These are phyloP conservation scores for Tyrannus savana DNA, from an alignment of 2,113 vertebrate genomes.

Conservation along the genomic window DNA sequence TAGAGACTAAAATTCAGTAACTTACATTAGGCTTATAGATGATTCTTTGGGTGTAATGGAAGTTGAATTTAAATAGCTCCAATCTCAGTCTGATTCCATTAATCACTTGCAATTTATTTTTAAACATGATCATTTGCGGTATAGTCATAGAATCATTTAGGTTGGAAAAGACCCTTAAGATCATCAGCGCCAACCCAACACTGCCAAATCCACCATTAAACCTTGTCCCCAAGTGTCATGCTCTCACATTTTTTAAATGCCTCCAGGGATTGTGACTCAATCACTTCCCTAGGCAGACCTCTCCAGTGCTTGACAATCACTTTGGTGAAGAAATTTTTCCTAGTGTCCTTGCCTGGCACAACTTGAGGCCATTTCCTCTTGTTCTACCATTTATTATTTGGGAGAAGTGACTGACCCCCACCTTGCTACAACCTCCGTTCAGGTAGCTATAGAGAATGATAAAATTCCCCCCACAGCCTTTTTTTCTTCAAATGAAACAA, in stretches of 20 bases:
- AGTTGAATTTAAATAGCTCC: neutral
- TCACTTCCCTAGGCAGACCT: neutral
- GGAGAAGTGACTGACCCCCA: neutral
- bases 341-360: neutral
- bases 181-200: neutral
- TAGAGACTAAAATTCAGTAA: neutral
- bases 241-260: neutral
- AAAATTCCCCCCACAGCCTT: neutral
- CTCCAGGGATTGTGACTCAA: neutral
- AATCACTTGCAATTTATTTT: neutral
- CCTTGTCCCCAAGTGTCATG: neutral
- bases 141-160: neutral
- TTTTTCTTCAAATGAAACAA: neutral
- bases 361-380: neutral
- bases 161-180: neutral
- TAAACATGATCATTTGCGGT: neutral
- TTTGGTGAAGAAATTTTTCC: neutral
- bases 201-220: neutral
- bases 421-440: neutral
- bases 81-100: neutral
- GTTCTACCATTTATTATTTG: rapidly evolving
- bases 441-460: neutral
- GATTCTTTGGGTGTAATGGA: neutral
- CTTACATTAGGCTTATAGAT: neutral
- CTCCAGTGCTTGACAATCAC: neutral